Conservation (phyloP, 2,888 invertebrate genomes). For the Quadriops clusia region DNA sequence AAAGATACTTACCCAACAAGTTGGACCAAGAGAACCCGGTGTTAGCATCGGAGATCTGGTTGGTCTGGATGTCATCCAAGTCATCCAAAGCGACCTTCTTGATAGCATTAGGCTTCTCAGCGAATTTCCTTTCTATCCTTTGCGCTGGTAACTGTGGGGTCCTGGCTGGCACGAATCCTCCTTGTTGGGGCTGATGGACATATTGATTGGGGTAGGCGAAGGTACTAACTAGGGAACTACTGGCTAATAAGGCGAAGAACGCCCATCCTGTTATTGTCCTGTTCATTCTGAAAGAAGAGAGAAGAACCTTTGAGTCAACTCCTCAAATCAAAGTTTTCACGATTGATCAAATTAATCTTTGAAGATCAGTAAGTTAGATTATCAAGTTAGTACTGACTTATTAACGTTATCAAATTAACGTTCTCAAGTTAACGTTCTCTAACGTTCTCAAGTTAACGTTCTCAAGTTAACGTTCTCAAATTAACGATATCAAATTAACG, state of each 20-base stretch:
- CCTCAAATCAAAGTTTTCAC: no score
- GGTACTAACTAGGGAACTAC: slow-evolving; percentile 53
- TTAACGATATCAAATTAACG: no score
- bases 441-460: no score
- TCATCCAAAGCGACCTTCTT: slow-evolving; percentile 79
- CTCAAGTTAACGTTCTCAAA: no score
- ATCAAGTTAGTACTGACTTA: no score
- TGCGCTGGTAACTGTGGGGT: slow-evolving; percentile 34
- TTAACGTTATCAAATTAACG: no score
- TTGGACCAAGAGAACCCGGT: slow-evolving; percentile 80
- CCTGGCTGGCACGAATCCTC: slow-evolving; percentile 22
- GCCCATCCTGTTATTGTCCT: slow-evolving; percentile 57
- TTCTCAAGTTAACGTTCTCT: no score
- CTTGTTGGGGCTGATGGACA: slow-evolving; percentile 20
- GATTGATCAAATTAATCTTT: no score
- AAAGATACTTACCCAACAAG: slow-evolving; percentile 61
- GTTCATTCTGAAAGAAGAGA: slow-evolving; percentile 39
- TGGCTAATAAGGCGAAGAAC: slow-evolving; percentile 55
- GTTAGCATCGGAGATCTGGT: slow-evolving; percentile 57
- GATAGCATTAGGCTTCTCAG: slow-evolving; percentile 77
- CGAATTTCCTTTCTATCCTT: slow-evolving; percentile 65
- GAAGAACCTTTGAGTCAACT: background rate
- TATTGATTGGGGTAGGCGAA: slow-evolving; percentile 54
- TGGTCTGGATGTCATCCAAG: slow-evolving; percentile 68
- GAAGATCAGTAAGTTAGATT: no score